These are phyloP conservation scores for Cygnus atratus DNA, from an alignment of 2,113 vertebrate genomes.

Conservation along the genomic window DNA sequence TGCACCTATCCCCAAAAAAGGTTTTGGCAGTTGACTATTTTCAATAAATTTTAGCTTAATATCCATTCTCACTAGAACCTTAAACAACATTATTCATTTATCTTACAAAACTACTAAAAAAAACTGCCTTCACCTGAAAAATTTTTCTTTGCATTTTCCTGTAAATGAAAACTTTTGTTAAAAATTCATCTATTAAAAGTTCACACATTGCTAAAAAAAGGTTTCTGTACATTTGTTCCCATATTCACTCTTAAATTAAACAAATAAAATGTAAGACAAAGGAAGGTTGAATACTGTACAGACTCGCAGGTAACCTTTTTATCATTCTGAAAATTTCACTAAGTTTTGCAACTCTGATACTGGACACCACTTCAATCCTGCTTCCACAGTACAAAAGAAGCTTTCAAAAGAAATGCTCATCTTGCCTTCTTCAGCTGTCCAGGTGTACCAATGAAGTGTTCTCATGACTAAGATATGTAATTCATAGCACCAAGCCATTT, in stretches of 20 bases:
- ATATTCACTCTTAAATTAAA: constrained; percentile 73
- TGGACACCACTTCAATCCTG: constrained; percentile 65
- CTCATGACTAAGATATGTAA: neutral
- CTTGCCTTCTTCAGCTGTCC: constrained; percentile 57
- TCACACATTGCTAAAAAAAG: constrained; percentile 63
- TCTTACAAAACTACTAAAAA: constrained; percentile 75
- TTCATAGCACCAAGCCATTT: constrained; percentile 68
- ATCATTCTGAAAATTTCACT: constrained; percentile 33
- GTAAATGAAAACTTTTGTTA: constrained; percentile 76
- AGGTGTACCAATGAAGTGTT: constrained; percentile 32
- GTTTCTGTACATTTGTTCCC: constrained; percentile 80
- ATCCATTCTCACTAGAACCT: constrained; percentile 71
- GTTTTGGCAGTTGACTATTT: constrained; percentile 53
- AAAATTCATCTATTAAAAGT: constrained; percentile 79
- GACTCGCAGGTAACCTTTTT: constrained; percentile 65
- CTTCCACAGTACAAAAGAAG: constrained; percentile 61
- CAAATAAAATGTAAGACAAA: constrained; percentile 73
- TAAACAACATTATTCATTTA: constrained; percentile 66
- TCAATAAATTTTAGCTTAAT: constrained; percentile 72
- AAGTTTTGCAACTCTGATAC: constrained; percentile 70
- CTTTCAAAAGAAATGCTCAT: constrained; percentile 4
- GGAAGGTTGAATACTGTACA: constrained; percentile 74
- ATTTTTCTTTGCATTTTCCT: constrained; percentile 72
- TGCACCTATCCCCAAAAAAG: neutral
- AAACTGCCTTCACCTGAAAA: constrained; percentile 62